Conservation (phyloP, 2,888 invertebrate species). For the Actias luna region DNA sequence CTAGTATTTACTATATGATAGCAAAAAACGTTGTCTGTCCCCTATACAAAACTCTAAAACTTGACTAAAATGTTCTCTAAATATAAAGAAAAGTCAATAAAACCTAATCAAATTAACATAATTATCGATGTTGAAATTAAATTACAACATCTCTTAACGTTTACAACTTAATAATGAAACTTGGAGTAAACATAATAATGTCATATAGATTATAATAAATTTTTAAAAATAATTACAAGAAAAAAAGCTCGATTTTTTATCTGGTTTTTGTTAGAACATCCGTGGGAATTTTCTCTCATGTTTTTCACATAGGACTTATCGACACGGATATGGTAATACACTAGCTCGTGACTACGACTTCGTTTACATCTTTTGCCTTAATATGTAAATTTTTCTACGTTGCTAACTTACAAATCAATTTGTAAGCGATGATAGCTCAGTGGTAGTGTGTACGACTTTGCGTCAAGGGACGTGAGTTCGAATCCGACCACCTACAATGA, state of each 20-base stretch:
- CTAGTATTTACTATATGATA: too few relatives aligned
- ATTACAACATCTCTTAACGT: not conserved
- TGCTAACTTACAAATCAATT: too few relatives aligned
- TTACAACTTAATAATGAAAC: not conserved
- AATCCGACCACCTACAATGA: too few relatives aligned
- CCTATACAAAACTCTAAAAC: too few relatives aligned
- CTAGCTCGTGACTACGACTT: too few relatives aligned
- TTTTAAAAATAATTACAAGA: not conserved
- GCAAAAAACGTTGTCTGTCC: too few relatives aligned
- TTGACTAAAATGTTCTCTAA: too few relatives aligned
- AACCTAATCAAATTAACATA: not conserved
- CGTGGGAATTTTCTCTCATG: not conserved
- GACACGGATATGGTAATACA: not conserved
- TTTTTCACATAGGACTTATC: not conserved
- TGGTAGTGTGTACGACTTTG: too few relatives aligned
- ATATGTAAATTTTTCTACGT: too few relatives aligned
- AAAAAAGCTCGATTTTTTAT: not conserved
- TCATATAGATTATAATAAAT: conserved; percentile 4
- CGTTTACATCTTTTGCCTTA: too few relatives aligned
- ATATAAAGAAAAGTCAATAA: not conserved
- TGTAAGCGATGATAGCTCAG: too few relatives aligned
- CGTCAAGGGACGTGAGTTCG: too few relatives aligned
- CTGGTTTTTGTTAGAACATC: not conserved
- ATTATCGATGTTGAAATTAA: not conserved
- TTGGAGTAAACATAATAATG: conserved; percentile 2